phyloP scores from a whole-genome alignment of 2,888 invertebrate genomes.

The Acanthosepion lycidas region DNA sequence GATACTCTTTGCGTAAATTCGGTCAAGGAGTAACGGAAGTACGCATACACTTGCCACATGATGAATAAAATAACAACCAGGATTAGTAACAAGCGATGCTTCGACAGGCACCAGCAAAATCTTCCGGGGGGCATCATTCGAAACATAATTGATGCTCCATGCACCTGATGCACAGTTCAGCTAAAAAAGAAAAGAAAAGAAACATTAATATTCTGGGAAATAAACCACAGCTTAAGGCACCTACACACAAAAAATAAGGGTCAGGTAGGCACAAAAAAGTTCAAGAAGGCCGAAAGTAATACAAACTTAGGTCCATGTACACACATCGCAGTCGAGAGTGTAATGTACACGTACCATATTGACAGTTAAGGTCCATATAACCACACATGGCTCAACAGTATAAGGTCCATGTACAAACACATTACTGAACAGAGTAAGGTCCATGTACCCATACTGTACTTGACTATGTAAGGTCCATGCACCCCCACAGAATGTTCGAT shows the following conservation, averaged over 20 bases:
- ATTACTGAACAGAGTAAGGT: no score
- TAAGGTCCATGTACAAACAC: no score
- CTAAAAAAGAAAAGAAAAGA: not conserved
- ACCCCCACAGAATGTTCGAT: no score
- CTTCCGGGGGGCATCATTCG: not conserved
- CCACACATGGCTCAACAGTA: no score
- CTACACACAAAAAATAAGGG: not conserved
- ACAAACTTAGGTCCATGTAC: no score
- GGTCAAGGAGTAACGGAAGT: not conserved
- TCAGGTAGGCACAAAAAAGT: not conserved
- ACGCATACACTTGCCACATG: not conserved
- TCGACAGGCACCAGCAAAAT: not conserved
- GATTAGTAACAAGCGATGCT: not conserved
- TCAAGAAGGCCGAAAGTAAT: no score
- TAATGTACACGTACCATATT: no score
- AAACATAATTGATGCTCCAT: not conserved
- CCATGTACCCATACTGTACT: no score
- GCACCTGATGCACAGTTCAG: not conserved
- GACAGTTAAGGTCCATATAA: no score
- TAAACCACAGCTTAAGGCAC: not conserved
- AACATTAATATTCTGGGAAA: no score
- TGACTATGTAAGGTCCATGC: no score
- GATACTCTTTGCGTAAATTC: slow-evolving; percentile 13
- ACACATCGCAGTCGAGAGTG: no score
- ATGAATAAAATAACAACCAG: not conserved